Base-by-base conservation (phyloP, 1,140 invertebrate species). In the Helicoverpa armigera region DNA sequence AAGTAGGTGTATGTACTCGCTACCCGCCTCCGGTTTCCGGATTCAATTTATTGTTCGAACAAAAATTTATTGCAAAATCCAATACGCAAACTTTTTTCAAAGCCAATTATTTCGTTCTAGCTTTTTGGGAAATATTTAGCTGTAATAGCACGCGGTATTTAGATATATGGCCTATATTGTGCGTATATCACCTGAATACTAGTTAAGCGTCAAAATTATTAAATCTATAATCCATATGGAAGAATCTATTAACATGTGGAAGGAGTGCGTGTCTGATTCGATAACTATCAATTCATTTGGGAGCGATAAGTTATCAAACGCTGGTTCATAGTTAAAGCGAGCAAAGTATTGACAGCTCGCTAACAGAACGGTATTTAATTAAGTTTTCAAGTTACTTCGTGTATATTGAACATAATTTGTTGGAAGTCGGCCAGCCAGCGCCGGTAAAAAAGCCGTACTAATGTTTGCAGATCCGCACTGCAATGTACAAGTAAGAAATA, bases 341-440 rank as follows among this genome's bases (percentile, higher is more conserved):
- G n/a, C 9, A 53, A 56, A 78, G 63, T 79, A 80, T 74, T 60
- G 72, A 75, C 61, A 48, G 72, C 14, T 58, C 51, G 56, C 51
- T 75, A 54, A 50, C 72, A 51, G 35, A 81, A 81, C 73, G 60
- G 73, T 76, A 81, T 81, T 75, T 60, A 81, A 81, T 81, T 67
- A 81, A 69, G 56, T 67, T 81, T 69, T 75, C 61, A 70, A 76
- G 43, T 58, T 51, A 56, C 51, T 76, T 50, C 23, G 58, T 23
- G 67, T 56, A 31, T 61, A 70, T 79, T 72, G 51, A 51, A 75
- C 73, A 75, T 50, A 61, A 63, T 50, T 75, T 43, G 56, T 76
- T 81, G 79, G 79, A 75, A 69, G 31, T 69, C 16, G 18, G 79
- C 73, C 72, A 76, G 53, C 48, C 51, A 4, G 35, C 43, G 54